phyloP scores from a whole-genome alignment of 2,113 vertebrate genomes.

The Megaceryle torquata region DNA sequence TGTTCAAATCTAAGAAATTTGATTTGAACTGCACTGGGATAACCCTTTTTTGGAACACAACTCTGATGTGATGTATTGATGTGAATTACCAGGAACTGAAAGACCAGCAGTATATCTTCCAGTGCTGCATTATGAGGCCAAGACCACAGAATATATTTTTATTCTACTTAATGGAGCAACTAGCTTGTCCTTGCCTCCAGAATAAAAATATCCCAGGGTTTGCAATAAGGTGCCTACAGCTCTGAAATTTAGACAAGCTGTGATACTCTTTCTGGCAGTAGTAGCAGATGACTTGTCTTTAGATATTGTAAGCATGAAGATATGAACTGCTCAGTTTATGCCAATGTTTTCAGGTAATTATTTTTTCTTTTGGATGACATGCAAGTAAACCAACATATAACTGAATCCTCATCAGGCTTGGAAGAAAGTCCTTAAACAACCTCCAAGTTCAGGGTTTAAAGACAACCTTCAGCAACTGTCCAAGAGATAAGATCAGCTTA shows the following conservation, averaged over 20 bases:
- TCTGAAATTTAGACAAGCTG: not conserved
- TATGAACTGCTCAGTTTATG: not conserved
- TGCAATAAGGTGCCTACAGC: not conserved
- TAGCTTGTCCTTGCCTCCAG: not conserved
- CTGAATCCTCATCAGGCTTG: not conserved
- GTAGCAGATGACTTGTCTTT: not conserved
- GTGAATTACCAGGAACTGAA: not conserved
- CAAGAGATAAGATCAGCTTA: conserved; percentile 44
- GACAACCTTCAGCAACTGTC: conserved; percentile 19
- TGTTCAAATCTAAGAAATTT: not conserved
- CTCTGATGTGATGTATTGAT: not conserved
- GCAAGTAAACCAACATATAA: not conserved
- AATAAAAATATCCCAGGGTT: not conserved
- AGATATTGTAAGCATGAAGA: not conserved
- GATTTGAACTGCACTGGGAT: not conserved
- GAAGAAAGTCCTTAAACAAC: conserved; percentile 6
- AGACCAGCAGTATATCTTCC: not conserved
- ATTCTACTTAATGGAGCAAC: not conserved
- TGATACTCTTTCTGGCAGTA: not conserved
- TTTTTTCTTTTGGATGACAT: not conserved
- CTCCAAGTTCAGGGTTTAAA: not conserved
- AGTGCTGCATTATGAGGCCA: not conserved
- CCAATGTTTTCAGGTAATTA: not conserved
- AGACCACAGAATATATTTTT: not conserved
- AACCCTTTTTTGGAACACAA: not conserved